phyloP scores from a whole-genome alignment of 2,888 invertebrate species.

The Siphonodentalium dalli region DNA sequence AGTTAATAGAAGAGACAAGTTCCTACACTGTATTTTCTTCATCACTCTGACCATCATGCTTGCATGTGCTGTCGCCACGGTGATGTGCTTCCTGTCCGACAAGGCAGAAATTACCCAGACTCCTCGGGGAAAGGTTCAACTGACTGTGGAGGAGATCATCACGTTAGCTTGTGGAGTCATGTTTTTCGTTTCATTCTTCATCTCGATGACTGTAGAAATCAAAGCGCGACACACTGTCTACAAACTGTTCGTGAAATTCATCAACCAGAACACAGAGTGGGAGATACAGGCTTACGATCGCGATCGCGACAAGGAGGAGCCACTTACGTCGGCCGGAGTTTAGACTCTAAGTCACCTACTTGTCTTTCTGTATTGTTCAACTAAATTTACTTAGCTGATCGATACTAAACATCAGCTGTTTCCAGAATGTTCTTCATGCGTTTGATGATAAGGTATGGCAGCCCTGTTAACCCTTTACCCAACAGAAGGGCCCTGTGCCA shows the following conservation, averaged over 20 bases:
- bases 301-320: too few species aligned
- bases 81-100: slow-evolving; percentile 68
- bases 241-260: slow-evolving; percentile 64
- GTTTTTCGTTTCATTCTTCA: slow-evolving; percentile 70
- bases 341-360: too few species aligned
- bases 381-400: too few species aligned
- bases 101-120: slow-evolving; percentile 53
- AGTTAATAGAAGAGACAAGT: slow-evolving; percentile 67
- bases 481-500: too few species aligned
- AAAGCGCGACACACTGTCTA: slow-evolving; percentile 68
- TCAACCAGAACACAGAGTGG: slow-evolving; percentile 67
- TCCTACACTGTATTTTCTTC: slow-evolving; percentile 67
- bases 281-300: slow-evolving; percentile 66
- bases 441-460: too few species aligned
- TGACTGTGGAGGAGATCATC: slow-evolving; percentile 67
- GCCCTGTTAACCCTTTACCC: too few species aligned
- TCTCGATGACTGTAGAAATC: slow-evolving; percentile 70
- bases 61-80: slow-evolving; percentile 67
- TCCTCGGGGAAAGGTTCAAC: slow-evolving; percentile 60
- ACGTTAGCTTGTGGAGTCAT: slow-evolving; percentile 69
- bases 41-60: slow-evolving; percentile 68
- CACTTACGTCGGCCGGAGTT: too few species aligned
- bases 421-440: too few species aligned
- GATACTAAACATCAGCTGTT: too few species aligned
- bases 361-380: too few species aligned